phyloP scores from a whole-genome alignment of 30 jellyfish, hydroid and myxozoan genomes.

The Hydractinia echinata region DNA sequence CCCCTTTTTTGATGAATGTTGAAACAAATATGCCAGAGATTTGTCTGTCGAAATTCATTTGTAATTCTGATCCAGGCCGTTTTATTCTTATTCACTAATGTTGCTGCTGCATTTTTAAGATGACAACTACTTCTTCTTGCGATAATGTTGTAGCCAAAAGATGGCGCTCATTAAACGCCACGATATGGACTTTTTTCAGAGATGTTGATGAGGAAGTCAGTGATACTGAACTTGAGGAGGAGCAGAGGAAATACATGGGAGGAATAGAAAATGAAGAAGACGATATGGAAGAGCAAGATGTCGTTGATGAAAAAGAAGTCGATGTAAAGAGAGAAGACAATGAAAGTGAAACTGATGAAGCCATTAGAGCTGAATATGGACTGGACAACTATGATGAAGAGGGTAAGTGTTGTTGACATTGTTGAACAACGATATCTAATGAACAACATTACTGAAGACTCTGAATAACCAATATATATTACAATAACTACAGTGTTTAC shows the following conservation, averaged over 20 bases:
- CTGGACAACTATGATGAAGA: conserved; percentile 79
- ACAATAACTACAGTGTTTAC: too few species aligned
- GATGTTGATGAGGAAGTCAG: conserved; percentile 34
- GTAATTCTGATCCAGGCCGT: too few species aligned
- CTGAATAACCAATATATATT: too few species aligned
- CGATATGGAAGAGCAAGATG: neutral
- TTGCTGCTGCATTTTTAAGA: too few species aligned
- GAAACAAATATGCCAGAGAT: too few species aligned
- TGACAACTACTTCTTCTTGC: neutral
- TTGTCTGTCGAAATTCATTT: too few species aligned
- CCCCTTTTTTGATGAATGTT: too few species aligned
- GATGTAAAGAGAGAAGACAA: neutral
- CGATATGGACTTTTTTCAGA: neutral
- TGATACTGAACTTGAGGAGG: conserved; percentile 3
- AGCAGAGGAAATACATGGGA: neutral
- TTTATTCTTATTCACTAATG: too few species aligned
- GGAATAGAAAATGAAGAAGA: conserved; percentile 46
- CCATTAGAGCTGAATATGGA: conserved; percentile 59
- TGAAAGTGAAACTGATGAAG: conserved; percentile 63
- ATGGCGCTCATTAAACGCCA: too few species aligned
- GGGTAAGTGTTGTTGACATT: conserved; percentile 12
- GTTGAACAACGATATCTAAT: too few species aligned
- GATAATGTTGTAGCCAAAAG: neutral
- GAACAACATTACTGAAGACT: too few species aligned
- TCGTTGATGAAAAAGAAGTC: conserved; percentile 21